Percentiles rank a stretch among this genome's conserved stretches.
Conservation (phyloP, 1,140 invertebrate genomes). For the Aleiodes sp. region DNA sequence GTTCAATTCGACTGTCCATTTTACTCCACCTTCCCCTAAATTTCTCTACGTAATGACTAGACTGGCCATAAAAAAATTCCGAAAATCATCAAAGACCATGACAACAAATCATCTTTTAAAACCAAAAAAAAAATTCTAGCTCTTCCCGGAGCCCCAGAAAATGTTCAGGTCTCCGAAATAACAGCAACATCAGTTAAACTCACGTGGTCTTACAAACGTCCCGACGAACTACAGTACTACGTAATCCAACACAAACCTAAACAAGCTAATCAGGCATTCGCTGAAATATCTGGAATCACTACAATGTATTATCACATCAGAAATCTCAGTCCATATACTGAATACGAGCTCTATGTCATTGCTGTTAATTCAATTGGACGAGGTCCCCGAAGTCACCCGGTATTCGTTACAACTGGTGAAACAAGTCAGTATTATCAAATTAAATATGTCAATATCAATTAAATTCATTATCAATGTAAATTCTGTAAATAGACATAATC, state of each 20-base stretch:
- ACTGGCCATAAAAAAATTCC: too few species aligned
- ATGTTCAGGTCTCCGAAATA: slow-evolving; percentile 89
- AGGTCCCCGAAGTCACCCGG: slow-evolving; percentile 84
- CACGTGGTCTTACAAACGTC: slow-evolving; percentile 88
- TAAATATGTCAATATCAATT: background rate
- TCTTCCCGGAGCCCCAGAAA: slow-evolving; percentile 86
- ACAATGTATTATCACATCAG: slow-evolving; percentile 92
- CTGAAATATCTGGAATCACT: slow-evolving; percentile 91
- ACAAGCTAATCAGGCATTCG: slow-evolving; percentile 79
- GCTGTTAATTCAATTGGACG: slow-evolving; percentile 94
- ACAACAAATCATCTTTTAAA: too few species aligned
- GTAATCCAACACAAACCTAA: slow-evolving; percentile 96
- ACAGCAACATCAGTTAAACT: slow-evolving; percentile 91
- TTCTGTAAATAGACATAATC: background rate
- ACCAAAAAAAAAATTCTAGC: too few species aligned
- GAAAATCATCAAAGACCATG: too few species aligned
- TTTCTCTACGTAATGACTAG: too few species aligned
- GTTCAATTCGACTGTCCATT: too few species aligned
- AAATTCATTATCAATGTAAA: background rate
- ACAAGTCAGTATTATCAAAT: slow-evolving; percentile 78
- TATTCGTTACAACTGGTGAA: slow-evolving; percentile 93
- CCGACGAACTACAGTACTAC: slow-evolving; percentile 90
- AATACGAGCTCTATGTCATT: slow-evolving; percentile 96
- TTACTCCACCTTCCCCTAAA: too few species aligned
- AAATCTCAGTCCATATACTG: slow-evolving; percentile 90